These are phyloP conservation scores for Erethizon dorsatum DNA, from an alignment of 2,797 vertebrate species.

Conservation along the genomic window DNA sequence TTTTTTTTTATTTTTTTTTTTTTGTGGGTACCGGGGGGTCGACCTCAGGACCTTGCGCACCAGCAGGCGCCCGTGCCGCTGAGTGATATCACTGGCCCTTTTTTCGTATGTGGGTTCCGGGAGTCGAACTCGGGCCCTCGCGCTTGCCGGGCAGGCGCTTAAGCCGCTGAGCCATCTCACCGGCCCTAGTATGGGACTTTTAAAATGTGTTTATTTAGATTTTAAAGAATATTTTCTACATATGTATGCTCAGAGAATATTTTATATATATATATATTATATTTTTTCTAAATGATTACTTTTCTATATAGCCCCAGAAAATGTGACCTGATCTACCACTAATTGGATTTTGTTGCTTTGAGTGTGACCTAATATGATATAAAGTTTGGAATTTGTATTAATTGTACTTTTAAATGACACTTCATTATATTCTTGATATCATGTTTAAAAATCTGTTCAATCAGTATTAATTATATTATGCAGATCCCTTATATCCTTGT, in stretches of 20 bases:
- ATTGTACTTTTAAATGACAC: neutral
- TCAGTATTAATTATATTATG: constrained; percentile 3
- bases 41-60: no score
- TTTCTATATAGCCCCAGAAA: neutral
- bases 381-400: constrained; percentile 16
- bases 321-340: neutral
- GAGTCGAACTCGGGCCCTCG: no score
- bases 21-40: no score
- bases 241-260: neutral
- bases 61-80: no score
- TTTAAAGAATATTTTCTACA: constrained; percentile 37
- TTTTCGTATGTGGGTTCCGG: no score
- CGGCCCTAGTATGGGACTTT: neutral
- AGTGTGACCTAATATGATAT: neutral
- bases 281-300: neutral
- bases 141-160: no score
- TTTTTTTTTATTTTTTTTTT: no score
- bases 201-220: neutral
- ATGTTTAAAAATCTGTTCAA: neutral
- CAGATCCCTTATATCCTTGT: neutral
- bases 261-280: neutral
- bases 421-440: constrained; percentile 19
- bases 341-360: constrained; percentile 29
- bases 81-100: no score
- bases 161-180: no score